These are phyloP conservation scores for Melieria crassipennis DNA, from an alignment of 2,888 invertebrate species.

Conservation along the genomic window DNA sequence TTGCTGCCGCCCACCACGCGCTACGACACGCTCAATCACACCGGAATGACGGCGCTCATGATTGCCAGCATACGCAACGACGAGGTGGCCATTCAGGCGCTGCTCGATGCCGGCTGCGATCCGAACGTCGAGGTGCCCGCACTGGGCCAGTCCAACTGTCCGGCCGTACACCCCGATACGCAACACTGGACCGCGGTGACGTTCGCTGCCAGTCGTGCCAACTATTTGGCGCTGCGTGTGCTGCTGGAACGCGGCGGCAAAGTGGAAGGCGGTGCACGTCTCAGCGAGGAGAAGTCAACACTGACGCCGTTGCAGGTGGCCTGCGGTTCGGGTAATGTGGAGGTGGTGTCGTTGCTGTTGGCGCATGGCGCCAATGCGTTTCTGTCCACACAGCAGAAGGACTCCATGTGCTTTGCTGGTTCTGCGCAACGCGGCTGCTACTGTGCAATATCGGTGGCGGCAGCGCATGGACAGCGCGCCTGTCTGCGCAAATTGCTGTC, in stretches of 20 bases:
- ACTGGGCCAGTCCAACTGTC: constrained; percentile 64
- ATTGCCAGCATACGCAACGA: constrained; percentile 83
- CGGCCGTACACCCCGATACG: constrained; percentile 73
- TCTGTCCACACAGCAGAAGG: constrained; percentile 83
- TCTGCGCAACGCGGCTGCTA: constrained; percentile 88
- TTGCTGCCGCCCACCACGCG: constrained; percentile 76
- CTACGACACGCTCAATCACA: constrained; percentile 80
- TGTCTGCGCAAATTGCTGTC: constrained; percentile 82
- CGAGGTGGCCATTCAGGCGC: constrained; percentile 77
- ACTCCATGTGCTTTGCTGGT: constrained; percentile 85
- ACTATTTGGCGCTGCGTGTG: constrained; percentile 72
- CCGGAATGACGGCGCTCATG: constrained; percentile 86
- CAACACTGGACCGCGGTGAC: constrained; percentile 90
- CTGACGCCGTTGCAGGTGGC: constrained; percentile 90
- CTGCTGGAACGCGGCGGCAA: constrained; percentile 83
- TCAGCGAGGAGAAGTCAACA: constrained; percentile 86
- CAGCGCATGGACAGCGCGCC: constrained; percentile 85
- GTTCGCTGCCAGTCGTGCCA: constrained; percentile 75
- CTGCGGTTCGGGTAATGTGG: constrained; percentile 81
- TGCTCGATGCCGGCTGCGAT: constrained; percentile 84
- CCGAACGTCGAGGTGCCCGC: constrained; percentile 82
- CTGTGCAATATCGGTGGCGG: constrained; percentile 89
- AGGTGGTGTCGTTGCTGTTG: constrained; percentile 81
- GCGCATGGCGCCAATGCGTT: constrained; percentile 90
- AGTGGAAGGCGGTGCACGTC: constrained; percentile 85